Conservation (phyloP, 2,888 invertebrate species). For the Drosophila merina region DNA sequence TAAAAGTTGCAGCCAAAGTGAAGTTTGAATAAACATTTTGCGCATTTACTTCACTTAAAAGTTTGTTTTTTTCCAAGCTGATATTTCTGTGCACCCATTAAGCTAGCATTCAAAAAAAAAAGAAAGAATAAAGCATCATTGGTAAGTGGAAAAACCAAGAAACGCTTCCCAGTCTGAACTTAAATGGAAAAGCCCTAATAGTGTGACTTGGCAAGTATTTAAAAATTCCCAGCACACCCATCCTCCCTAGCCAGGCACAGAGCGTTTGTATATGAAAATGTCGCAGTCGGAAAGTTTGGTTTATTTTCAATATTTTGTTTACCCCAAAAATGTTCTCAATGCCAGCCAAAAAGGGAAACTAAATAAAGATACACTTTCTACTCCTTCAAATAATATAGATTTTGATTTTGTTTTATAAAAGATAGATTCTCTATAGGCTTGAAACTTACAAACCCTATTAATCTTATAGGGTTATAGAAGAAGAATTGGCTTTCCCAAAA, state of each 20-base stretch:
- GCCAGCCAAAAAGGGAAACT: slow-evolving; percentile 19
- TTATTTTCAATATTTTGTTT: slow-evolving; percentile 76
- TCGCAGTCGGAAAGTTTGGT: slow-evolving; percentile 43
- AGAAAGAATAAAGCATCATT: slow-evolving; percentile 44
- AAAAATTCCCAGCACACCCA: slow-evolving; percentile 58
- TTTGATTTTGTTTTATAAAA: neutral
- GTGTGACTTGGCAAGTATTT: slow-evolving; percentile 72
- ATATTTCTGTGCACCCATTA: slow-evolving; percentile 69
- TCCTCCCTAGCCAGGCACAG: slow-evolving; percentile 16
- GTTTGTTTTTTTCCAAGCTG: slow-evolving; percentile 63
- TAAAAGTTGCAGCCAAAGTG: slow-evolving; percentile 71
- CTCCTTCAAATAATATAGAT: neutral
- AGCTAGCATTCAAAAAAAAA: slow-evolving; percentile 46
- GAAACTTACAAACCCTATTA: neutral
- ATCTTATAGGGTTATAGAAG: no score
- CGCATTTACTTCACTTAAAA: slow-evolving; percentile 80
- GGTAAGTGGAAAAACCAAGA: slow-evolving; percentile 52
- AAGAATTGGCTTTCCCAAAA: no score
- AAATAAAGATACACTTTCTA: neutral
- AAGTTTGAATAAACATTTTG: slow-evolving; percentile 80
- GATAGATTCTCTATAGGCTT: neutral
- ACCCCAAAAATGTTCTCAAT: slow-evolving; percentile 56
- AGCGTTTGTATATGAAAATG: slow-evolving; percentile 46
- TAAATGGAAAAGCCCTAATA: slow-evolving; percentile 54
- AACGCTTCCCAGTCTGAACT: slow-evolving; percentile 55